phyloP scores from a whole-genome alignment of 2,888 invertebrate genomes.

The Galerucella pusilla region DNA sequence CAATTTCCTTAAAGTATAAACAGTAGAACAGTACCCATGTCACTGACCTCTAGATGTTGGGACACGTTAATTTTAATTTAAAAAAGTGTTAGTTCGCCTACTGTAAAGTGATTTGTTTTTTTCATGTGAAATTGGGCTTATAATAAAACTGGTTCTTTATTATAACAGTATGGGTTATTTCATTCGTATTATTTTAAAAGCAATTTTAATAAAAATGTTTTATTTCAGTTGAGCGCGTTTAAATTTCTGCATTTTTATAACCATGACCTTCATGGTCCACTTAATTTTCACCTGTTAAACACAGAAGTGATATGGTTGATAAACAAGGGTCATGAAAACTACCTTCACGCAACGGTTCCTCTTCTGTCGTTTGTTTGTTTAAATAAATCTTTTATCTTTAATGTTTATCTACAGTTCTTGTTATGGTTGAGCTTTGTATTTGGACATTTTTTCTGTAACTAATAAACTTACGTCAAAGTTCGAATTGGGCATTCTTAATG shows the following conservation, averaged over 20 bases:
- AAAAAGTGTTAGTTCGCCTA: too few relatives aligned
- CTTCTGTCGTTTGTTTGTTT: slow-evolving; percentile 9
- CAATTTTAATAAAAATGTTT: slow-evolving; percentile 20
- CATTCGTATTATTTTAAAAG: slow-evolving; percentile 18
- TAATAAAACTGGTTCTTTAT: too few relatives aligned
- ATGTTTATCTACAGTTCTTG: not conserved
- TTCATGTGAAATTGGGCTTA: too few relatives aligned
- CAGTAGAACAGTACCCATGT: too few relatives aligned
- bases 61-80: too few relatives aligned
- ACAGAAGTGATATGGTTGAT: slow-evolving; percentile 35
- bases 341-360: slow-evolving; percentile 31
- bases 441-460: not conserved
- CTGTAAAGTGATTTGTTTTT: too few relatives aligned
- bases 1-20: too few relatives aligned
- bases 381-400: slow-evolving; percentile 4
- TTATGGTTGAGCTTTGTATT: not conserved
- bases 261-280: slow-evolving; percentile 41
- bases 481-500: too few relatives aligned
- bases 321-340: slow-evolving; percentile 37
- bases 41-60: too few relatives aligned
- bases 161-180: not conserved
- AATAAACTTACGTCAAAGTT: too few relatives aligned
- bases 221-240: slow-evolving; percentile 30
- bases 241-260: slow-evolving; percentile 28
- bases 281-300: slow-evolving; percentile 35